Base-by-base conservation (phyloP, 2,888 invertebrate species). In the Serripes groenlandicus region DNA sequence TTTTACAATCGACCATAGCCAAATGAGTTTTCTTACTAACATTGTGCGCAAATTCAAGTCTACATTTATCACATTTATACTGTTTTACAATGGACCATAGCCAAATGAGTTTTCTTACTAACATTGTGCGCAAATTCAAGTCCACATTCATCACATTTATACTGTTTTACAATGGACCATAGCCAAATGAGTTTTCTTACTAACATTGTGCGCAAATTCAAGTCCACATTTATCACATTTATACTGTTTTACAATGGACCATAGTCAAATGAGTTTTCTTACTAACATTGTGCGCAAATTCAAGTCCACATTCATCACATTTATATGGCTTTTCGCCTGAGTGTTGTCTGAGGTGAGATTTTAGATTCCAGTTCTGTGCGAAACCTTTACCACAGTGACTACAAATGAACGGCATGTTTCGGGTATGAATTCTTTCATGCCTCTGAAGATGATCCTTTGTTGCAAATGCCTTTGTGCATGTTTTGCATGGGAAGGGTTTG, bases 311-410 rank as follows among this genome's bases (percentile, higher is more conserved):
- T n/a, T 23, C 34, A 11, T 77, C 54, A 56, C 81, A 71, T 35
- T n/a, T 23, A 32, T 23, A 71, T 54, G 75, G 75, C 21, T 23
- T 66, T 54, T 75, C 75, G 2, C 75, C 75, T 5, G 75, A 42
- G 28, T 75, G 75, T 18, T n/a, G 42, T 23, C 75, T 49, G 0
- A 75, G 54, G 26, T 81, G 81, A 4, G 73, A 37, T 35, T 76
- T 81, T 62, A 81, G 60, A 68, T 76, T 81, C 34, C 62, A 74
- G 37, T 78, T 81, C 62, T 81, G 77, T 0, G 81, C 64, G 49
- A 81, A 81, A 5, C 60, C 32, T 37, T 62, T 69, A 3, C 21
- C 23, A 30, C 81, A 81, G 9, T 70, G 15, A 11, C 21, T 23
- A 66, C 81, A 81, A 26, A 28, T 32, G 56, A 73, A 78, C 0